Evolutionary conservation across 2,888 invertebrate genomes (phyloP).

Genomic region (Siphlonurus alternatus): DNA sequence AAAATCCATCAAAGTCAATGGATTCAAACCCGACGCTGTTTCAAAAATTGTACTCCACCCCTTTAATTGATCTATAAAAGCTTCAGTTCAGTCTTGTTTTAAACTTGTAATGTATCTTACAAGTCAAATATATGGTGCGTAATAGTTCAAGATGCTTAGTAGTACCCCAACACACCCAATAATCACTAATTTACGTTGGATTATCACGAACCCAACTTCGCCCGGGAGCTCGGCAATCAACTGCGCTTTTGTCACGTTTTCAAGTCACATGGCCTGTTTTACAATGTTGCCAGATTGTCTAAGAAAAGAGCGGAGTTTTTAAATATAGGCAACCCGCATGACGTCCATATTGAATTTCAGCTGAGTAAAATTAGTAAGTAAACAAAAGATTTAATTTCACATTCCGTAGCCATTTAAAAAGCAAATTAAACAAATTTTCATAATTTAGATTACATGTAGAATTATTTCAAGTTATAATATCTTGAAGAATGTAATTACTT

Average conservation of each 20-base stretch:
- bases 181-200: neutral
- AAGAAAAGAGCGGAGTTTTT: neutral
- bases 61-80: neutral
- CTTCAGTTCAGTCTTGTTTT: neutral
- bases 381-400: too few species aligned
- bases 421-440: too few species aligned
- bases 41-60: neutral
- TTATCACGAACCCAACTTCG: neutral
- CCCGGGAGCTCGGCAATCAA: neutral
- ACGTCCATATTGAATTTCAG: neutral
- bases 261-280: constrained; percentile 1
- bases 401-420: too few species aligned
- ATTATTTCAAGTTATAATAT: too few species aligned
- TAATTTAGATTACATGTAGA: too few species aligned
- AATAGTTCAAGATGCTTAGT: neutral
- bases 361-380: neutral
- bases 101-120: neutral
- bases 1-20: neutral
- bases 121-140: neutral
- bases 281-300: neutral
- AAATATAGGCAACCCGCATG: neutral
- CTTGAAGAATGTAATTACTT: too few species aligned
- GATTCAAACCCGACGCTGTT: neutral
- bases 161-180: neutral
- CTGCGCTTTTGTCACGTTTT: constrained; percentile 1